phyloP scores from a whole-genome alignment of 1,140 invertebrate species.

The Marisa cornuarietis region DNA sequence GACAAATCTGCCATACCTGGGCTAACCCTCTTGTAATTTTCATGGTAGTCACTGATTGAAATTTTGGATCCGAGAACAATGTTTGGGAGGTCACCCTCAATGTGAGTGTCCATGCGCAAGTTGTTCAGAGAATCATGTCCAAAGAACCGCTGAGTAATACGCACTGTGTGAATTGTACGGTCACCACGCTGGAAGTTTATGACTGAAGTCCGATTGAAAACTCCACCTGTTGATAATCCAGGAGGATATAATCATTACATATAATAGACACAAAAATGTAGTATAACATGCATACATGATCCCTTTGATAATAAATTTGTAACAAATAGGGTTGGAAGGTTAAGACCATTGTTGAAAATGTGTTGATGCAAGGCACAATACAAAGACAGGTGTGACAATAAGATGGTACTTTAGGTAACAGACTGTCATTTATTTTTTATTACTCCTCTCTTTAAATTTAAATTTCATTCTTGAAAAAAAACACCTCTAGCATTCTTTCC shows the following conservation, averaged over 20 bases:
- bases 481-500: too few relatives aligned
- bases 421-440: too few relatives aligned
- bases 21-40: conserved; percentile 79
- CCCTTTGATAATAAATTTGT: too few relatives aligned
- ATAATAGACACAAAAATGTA: too few relatives aligned
- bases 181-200: conserved; percentile 75
- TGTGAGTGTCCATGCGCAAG: conserved; percentile 76
- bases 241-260: neutral
- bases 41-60: conserved; percentile 81
- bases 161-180: conserved; percentile 74
- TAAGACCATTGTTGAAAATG: too few relatives aligned
- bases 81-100: conserved; percentile 81
- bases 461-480: too few relatives aligned
- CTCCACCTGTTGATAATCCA: conserved; percentile 72
- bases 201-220: conserved; percentile 83
- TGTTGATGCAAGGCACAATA: too few relatives aligned
- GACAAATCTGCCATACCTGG: conserved; percentile 65
- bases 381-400: too few relatives aligned
- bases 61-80: conserved; percentile 74
- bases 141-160: conserved; percentile 80
- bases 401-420: too few relatives aligned
- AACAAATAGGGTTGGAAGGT: too few relatives aligned
- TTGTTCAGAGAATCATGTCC: conserved; percentile 93
- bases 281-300: too few relatives aligned
- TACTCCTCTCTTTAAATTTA: too few relatives aligned